A percentile compares a stretch with the other conserved stretches of the same genome.
Conservation (phyloP, 2,888 invertebrate genomes). For the Drosophila infuscata region DNA sequence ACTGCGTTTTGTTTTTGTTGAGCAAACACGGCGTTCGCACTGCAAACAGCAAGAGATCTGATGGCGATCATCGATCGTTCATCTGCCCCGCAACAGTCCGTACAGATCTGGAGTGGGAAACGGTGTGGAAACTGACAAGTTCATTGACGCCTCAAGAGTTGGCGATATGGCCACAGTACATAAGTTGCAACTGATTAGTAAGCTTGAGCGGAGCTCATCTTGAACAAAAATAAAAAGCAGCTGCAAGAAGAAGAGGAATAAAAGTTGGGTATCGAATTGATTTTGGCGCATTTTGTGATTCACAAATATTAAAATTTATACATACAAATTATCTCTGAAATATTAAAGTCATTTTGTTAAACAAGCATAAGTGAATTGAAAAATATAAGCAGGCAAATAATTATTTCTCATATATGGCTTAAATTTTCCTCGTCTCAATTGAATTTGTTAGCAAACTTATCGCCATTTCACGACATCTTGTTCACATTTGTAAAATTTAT, state of each 20-base stretch:
- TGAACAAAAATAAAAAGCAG: background rate
- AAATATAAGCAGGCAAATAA: background rate
- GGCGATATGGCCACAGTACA: constrained; percentile 8
- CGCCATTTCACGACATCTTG: background rate
- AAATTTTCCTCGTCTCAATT: background rate
- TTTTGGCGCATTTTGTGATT: background rate
- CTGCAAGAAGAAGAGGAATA: background rate
- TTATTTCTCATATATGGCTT: background rate
- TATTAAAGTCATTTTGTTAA: background rate
- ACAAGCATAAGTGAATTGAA: background rate
- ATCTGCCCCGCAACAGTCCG: constrained; percentile 17
- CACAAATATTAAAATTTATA: background rate
- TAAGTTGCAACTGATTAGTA: constrained; percentile 27
- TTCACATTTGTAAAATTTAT: background rate
- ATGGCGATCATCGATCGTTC: constrained; percentile 28
- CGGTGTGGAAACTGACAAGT: constrained; percentile 38
- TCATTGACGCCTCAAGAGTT: constrained; percentile 60
- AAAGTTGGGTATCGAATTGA: background rate
- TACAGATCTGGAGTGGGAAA: constrained; percentile 16
- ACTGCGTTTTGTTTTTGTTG: constrained; percentile 65
- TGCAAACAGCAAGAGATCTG: constrained; percentile 59
- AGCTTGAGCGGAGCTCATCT: background rate
- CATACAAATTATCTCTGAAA: background rate
- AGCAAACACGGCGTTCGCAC: constrained; percentile 59
- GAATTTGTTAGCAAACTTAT: background rate